Evolutionary conservation across 1,140 invertebrate species (phyloP).

Genomic region (Drosophila virilis): DNA sequence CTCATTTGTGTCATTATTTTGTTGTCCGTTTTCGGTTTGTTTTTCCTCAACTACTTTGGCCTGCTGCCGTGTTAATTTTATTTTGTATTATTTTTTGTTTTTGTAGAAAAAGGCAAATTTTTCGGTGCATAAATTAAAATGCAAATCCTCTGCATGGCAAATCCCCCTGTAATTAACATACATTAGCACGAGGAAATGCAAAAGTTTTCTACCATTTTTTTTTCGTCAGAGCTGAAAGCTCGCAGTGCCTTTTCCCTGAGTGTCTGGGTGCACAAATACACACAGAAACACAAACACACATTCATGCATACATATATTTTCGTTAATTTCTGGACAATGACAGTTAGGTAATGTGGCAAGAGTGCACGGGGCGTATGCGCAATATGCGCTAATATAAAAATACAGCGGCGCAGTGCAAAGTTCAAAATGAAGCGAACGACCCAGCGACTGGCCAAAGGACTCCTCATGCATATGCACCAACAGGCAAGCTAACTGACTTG

Average conservation of each 20-base stretch:
- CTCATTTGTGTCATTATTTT: slow-evolving; percentile 68
- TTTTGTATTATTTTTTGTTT: slow-evolving; percentile 9
- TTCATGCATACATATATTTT: slow-evolving; percentile 62
- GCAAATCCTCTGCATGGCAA: slow-evolving; percentile 83
- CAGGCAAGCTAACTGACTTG: slow-evolving; percentile 31
- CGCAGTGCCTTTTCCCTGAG: slow-evolving; percentile 18
- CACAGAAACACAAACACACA: slow-evolving; percentile 1
- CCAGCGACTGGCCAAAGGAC: slow-evolving; percentile 19
- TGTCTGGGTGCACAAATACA: slow-evolving; percentile 34
- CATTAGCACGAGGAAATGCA: slow-evolving; percentile 81
- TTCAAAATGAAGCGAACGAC: slow-evolving; percentile 26
- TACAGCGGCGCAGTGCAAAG: slow-evolving; percentile 49
- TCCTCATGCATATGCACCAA: slow-evolving; percentile 69
- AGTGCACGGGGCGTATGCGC: slow-evolving; percentile 50
- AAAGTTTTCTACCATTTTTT: slow-evolving; percentile 61
- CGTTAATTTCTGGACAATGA: slow-evolving; percentile 83
- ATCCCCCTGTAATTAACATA: slow-evolving; percentile 84
- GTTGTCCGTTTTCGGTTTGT: slow-evolving; percentile 40
- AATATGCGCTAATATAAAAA: slow-evolving; percentile 74
- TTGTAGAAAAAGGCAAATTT: slow-evolving; percentile 69
- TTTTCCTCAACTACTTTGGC: slow-evolving; percentile 60
- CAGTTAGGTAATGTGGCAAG: slow-evolving; percentile 72
- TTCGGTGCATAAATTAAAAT: slow-evolving; percentile 83
- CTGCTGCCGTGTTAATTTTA: slow-evolving; percentile 24
- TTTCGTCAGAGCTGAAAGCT: slow-evolving; percentile 34